Conservation (phyloP, 2,888 invertebrate species). For the Leucozona laternaria region DNA sequence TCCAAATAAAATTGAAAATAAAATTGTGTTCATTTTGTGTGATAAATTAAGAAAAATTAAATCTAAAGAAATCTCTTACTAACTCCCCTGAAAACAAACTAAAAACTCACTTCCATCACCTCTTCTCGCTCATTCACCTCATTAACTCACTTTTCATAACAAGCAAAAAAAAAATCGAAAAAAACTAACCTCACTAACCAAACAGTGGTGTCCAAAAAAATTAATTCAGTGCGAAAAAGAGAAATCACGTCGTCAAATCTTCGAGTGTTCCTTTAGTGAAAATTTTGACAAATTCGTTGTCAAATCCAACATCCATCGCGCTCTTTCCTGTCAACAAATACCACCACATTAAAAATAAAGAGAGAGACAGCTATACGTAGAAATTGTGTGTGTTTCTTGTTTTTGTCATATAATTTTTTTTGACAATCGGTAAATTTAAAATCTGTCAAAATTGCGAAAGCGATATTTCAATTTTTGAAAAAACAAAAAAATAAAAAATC, state of each 20-base stretch:
- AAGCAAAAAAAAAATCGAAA: slow-evolving; percentile 17
- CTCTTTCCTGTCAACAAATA: neutral
- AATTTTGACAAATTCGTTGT: neutral
- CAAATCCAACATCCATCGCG: slow-evolving; percentile 29
- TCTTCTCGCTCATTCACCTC: slow-evolving; percentile 58
- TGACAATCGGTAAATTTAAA: slow-evolving; percentile 78
- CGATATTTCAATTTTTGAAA: slow-evolving; percentile 83
- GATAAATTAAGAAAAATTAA: slow-evolving; percentile 61
- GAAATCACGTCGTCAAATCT: neutral
- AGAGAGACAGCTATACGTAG: neutral
- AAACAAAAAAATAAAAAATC: slow-evolving; percentile 80
- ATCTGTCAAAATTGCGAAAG: slow-evolving; percentile 83
- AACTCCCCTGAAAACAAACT: slow-evolving; percentile 48
- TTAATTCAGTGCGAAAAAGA: slow-evolving; percentile 8
- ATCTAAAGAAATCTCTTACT: slow-evolving; percentile 39
- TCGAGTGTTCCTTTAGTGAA: neutral
- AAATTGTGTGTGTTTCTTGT: slow-evolving; percentile 47
- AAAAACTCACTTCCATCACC: slow-evolving; percentile 35
- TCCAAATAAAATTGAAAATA: slow-evolving; percentile 46
- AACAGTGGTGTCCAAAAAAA: slow-evolving; percentile 54
- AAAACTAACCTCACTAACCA: slow-evolving; percentile 30
- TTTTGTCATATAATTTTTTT: slow-evolving; percentile 20
- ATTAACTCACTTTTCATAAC: slow-evolving; percentile 53
- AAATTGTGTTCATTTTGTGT: slow-evolving; percentile 73
- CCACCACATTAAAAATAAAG: neutral